Evolutionary conservation across 92 coral and sea anemone genomes (phyloP).

Genomic region (Siderastrea radians): DNA sequence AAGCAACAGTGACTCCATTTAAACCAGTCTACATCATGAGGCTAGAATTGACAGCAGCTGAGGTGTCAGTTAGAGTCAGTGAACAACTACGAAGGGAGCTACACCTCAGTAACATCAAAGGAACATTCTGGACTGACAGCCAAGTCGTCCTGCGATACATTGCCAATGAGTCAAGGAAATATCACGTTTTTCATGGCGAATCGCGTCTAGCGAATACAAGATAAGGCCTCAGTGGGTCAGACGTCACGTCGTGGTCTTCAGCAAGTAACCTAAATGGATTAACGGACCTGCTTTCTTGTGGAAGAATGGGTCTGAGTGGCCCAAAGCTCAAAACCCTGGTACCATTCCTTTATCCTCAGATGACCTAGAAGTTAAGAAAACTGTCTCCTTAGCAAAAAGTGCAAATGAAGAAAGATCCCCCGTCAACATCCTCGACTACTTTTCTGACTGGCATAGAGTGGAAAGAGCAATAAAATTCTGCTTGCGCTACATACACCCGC

Average conservation of each 20-base stretch:
- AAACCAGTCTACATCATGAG: constrained; percentile 27
- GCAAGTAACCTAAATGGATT: constrained; percentile 18
- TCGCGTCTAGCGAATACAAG: constrained; percentile 34
- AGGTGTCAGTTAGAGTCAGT: constrained; percentile 39
- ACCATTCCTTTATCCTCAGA: constrained; percentile 1
- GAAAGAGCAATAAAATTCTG: constrained; percentile 34
- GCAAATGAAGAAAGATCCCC: neutral
- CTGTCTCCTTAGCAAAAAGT: neutral
- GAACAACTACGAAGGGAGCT: constrained; percentile 23
- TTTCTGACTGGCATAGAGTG: constrained; percentile 25
- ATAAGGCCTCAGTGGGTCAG: constrained; percentile 25
- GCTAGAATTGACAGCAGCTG: constrained; percentile 45
- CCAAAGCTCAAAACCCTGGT: neutral
- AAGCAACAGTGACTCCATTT: constrained; percentile 31
- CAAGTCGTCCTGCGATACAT: constrained; percentile 18
- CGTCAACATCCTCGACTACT: constrained; percentile 8
- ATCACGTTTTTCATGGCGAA: constrained; percentile 47
- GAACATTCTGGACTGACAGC: constrained; percentile 53
- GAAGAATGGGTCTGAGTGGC: constrained; percentile 3
- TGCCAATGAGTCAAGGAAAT: constrained; percentile 20
- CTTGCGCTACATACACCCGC: constrained; percentile 4
- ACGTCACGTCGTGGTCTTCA: constrained; percentile 40
- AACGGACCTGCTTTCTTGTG: neutral
- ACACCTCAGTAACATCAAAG: neutral
- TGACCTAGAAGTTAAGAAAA: constrained; percentile 31